Conservation (phyloP, 1,140 invertebrate species). For the Scaptomyza pallida region DNA sequence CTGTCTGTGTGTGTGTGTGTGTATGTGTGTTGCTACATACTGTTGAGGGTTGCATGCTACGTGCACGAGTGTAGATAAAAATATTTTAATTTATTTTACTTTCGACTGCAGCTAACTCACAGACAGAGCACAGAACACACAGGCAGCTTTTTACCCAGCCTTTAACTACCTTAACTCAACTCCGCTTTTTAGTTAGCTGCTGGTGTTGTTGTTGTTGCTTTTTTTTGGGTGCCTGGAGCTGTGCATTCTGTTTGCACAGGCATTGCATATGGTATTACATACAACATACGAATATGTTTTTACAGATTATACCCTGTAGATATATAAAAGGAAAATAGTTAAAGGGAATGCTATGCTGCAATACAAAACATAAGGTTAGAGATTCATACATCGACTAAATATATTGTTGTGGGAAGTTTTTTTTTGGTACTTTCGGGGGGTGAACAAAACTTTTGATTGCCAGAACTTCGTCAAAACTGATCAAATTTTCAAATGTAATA, state of each 20-base stretch:
- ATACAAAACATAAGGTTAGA: no score
- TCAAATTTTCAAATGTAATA: no score
- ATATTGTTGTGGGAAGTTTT: background rate
- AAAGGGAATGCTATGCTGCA: no score
- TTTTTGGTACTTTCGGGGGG: no score
- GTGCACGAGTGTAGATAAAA: conserved; percentile 81
- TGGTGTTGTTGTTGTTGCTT: background rate
- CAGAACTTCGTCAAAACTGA: no score
- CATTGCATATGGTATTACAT: conserved; percentile 50
- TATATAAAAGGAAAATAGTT: no score
- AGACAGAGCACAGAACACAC: conserved; percentile 5
- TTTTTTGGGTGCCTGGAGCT: conserved; percentile 11
- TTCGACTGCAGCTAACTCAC: conserved; percentile 58
- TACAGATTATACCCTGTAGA: conserved; percentile 24
- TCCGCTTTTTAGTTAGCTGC: background rate
- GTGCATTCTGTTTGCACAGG: conserved; percentile 41
- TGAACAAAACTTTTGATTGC: no score
- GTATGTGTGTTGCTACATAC: conserved; percentile 7
- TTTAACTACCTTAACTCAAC: background rate
- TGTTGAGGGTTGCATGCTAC: conserved; percentile 57
- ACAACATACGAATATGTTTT: conserved; percentile 6
- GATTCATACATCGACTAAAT: no score
- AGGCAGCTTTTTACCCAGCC: conserved; percentile 24
- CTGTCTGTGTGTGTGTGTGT: conserved; percentile 21
- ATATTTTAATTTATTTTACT: conserved; percentile 82